Conservation (phyloP, 2,113 vertebrate species). For the Cryptoleucopteryx plumbea region DNA sequence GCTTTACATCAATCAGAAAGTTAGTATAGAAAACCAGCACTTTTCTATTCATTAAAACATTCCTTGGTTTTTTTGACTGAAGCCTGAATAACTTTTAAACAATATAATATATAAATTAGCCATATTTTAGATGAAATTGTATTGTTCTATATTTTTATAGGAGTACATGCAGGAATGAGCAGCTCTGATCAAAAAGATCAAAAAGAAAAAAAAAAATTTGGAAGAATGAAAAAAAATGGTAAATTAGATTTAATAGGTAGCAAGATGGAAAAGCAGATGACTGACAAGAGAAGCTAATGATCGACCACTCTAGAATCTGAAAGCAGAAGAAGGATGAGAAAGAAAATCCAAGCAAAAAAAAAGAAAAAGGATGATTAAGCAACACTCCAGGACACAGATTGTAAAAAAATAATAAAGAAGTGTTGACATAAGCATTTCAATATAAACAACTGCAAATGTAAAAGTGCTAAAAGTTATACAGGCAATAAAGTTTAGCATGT, state of each 20-base stretch:
- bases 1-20: background rate
- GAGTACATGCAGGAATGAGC: background rate
- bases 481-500: background rate
- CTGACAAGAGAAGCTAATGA: background rate
- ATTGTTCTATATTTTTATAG: background rate
- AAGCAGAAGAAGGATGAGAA: background rate
- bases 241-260: background rate
- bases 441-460: background rate
- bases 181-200: background rate
- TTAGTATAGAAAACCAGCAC: background rate
- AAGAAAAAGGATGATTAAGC: rapidly evolving
- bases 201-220: background rate
- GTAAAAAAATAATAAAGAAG: background rate
- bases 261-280: background rate
- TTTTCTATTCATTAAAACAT: background rate
- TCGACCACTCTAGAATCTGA: background rate
- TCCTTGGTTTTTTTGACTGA: background rate
- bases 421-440: background rate
- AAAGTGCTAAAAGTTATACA: background rate
- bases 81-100: background rate
- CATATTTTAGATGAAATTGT: background rate
- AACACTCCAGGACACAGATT: background rate
- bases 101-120: background rate
- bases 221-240: background rate
- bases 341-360: background rate